phyloP scores from a whole-genome alignment of 2,797 vertebrate genomes.

The Schizopygopsis malacanthus region DNA sequence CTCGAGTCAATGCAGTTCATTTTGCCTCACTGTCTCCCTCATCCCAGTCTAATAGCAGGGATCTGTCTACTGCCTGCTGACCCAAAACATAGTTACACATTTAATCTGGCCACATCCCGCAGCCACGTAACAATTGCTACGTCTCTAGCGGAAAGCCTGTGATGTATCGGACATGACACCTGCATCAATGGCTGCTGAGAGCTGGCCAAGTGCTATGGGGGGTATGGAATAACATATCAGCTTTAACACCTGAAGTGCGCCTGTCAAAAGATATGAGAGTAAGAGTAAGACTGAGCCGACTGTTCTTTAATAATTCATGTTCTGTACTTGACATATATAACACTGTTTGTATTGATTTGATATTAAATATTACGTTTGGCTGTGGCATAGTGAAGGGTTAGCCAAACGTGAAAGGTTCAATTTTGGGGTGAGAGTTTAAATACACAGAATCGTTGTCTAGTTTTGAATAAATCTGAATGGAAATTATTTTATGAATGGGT shows the following conservation, averaged over 20 bases:
- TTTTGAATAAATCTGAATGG: not conserved
- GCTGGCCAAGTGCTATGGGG: slow-evolving; percentile 20
- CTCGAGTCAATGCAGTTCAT: not conserved
- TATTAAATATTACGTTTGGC: not conserved
- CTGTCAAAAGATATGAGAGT: slow-evolving; percentile 27
- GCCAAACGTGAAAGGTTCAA: not conserved
- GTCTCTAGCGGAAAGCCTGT: slow-evolving; percentile 15
- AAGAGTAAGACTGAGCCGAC: not conserved
- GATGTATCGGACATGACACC: slow-evolving; percentile 43
- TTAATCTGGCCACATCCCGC: slow-evolving; percentile 35
- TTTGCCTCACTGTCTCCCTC: slow-evolving; percentile 7
- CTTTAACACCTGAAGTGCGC: slow-evolving; percentile 33
- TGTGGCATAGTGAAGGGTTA: not conserved
- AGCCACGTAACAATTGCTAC: slow-evolving; percentile 35
- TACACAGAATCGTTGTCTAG: not conserved
- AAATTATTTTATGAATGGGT: not conserved
- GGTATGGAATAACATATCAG: slow-evolving; percentile 40
- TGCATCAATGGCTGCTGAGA: slow-evolving; percentile 35
- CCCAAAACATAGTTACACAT: slow-evolving; percentile 37
- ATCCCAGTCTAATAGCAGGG: slow-evolving; percentile 22
- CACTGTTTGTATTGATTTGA: slow-evolving; percentile 27
- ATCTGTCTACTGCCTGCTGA: slow-evolving; percentile 37
- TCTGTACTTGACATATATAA: slow-evolving; percentile 21
- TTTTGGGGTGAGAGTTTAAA: not conserved
- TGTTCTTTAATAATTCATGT: slow-evolving; percentile 37